These are phyloP conservation scores for Hyles vespertilio DNA, from an alignment of 1,140 invertebrate species.

Conservation along the genomic window DNA sequence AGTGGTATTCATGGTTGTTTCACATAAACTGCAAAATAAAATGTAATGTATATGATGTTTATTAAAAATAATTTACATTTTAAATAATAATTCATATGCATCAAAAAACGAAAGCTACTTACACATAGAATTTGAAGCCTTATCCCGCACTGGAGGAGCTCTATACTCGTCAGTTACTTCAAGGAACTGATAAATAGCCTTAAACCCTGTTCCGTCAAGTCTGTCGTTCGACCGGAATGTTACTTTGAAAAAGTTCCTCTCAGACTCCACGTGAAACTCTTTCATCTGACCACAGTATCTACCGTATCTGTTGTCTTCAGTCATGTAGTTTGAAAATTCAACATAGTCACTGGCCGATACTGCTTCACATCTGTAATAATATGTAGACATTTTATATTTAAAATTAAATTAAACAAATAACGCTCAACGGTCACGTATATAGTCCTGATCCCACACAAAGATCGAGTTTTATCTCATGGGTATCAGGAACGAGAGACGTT, in stretches of 20 bases:
- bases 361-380: constrained; percentile 86
- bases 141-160: constrained; percentile 55
- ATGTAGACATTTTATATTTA: not conserved
- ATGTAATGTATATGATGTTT: not conserved
- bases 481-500: too few species aligned
- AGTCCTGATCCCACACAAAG: too few species aligned
- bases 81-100: not conserved
- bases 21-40: too few species aligned
- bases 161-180: constrained; percentile 69
- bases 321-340: constrained; percentile 95
- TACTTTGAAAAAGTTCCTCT: constrained; percentile 94
- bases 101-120: constrained; percentile 25
- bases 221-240: constrained; percentile 95
- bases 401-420: too few species aligned
- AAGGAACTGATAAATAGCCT: constrained; percentile 90
- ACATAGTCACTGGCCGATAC: constrained; percentile 94
- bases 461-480: too few species aligned
- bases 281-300: constrained; percentile 90
- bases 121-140: constrained; percentile 48
- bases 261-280: constrained; percentile 89
- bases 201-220: constrained; percentile 94
- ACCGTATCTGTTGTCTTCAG: constrained; percentile 88
- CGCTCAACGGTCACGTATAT: too few species aligned
- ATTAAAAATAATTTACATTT: constrained; percentile 1
- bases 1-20: too few species aligned